Evolutionary conservation across 2,888 invertebrate species (phyloP).

Genomic region (Andrena haemorrhoa): DNA sequence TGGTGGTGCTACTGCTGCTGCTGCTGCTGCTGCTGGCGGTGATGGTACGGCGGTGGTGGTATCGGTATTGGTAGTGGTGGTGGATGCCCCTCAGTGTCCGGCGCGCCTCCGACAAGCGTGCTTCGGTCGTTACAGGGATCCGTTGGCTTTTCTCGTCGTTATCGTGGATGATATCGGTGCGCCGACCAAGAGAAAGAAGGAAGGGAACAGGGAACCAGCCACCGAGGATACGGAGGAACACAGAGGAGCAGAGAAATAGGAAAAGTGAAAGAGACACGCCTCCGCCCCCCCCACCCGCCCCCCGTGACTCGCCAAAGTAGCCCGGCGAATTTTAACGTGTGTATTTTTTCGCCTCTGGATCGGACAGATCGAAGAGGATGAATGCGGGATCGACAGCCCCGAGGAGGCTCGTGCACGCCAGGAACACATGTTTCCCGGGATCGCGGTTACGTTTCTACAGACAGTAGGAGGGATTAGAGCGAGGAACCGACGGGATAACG

Average conservation of each 20-base stretch:
- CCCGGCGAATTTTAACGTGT: not conserved
- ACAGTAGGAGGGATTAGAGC: conserved; percentile 17
- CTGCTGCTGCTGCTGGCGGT: conserved; percentile 65
- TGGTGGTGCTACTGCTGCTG: conserved; percentile 57
- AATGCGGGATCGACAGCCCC: conserved; percentile 14
- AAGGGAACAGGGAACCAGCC: not conserved
- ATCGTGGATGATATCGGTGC: conserved; percentile 69
- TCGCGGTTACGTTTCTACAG: not conserved
- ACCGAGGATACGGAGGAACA: not conserved
- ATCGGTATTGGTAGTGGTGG: conserved; percentile 78
- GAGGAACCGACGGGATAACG: not conserved
- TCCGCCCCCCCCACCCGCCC: too few relatives aligned
- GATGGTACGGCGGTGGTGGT: conserved; percentile 74
- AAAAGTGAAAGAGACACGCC: not conserved
- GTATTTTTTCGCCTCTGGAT: not conserved
- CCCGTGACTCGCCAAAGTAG: not conserved
- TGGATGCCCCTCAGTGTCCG: conserved; percentile 85
- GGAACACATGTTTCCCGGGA: conserved; percentile 1
- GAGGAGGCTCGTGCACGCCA: conserved; percentile 14
- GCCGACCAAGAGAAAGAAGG: conserved; percentile 10
- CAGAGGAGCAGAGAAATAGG: not conserved
- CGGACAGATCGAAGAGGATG: conserved; percentile 47
- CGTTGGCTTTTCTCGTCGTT: conserved; percentile 69
- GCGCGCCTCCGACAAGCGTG: conserved; percentile 85
- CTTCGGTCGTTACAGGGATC: conserved; percentile 79